Percentiles rank a stretch among this genome's conserved stretches.
Evolutionary conservation across 2,797 vertebrate species (phyloP).

Genomic region (Silurus lanzhouensis): DNA sequence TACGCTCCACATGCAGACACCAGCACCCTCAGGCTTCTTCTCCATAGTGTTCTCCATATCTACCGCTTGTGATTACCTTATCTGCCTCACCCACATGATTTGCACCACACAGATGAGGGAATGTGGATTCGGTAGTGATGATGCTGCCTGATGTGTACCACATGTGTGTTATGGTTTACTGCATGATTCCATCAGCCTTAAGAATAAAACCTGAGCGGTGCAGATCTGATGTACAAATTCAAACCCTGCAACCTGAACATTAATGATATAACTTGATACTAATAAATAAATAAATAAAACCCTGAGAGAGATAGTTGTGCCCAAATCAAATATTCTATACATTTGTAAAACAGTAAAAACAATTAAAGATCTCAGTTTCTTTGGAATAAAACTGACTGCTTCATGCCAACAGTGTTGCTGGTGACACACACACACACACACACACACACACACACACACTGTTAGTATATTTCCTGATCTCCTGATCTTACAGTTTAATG

Average conservation of each 20-base stretch:
- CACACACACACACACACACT: background rate
- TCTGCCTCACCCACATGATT: background rate
- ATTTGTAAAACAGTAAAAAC: no score
- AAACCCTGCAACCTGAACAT: background rate
- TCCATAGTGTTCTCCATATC: background rate
- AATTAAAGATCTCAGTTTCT: background rate
- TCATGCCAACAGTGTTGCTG: conserved; percentile 2
- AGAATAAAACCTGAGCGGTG: background rate
- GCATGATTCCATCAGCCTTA: background rate
- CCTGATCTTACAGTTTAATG: conserved; percentile 3
- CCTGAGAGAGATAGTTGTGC: no score
- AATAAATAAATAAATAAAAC: no score
- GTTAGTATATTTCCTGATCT: background rate
- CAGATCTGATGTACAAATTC: background rate
- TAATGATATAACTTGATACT: background rate
- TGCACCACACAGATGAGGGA: background rate
- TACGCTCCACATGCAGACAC: background rate
- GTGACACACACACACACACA: background rate
- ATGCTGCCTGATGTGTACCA: background rate
- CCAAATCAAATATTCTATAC: no score
- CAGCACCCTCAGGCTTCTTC: background rate
- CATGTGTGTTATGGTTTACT: background rate
- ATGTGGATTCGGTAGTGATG: background rate
- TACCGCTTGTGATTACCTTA: background rate
- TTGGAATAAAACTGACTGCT: background rate